These are phyloP conservation scores for Eristalis intricaria DNA, from an alignment of 2,888 invertebrate species.

Conservation along the genomic window DNA sequence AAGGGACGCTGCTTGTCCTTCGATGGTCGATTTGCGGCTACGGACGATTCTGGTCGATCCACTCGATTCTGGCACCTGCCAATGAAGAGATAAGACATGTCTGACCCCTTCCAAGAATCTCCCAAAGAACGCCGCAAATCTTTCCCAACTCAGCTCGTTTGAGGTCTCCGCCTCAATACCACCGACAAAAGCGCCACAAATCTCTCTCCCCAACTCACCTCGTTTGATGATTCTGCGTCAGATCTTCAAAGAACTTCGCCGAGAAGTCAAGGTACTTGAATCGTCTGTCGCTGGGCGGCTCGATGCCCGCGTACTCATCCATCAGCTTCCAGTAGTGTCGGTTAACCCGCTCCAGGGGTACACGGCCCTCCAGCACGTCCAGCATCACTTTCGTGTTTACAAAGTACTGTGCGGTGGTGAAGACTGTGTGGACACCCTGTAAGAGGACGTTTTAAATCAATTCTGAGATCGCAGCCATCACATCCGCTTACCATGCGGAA, in stretches of 20 bases:
- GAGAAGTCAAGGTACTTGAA: slow-evolving; percentile 87
- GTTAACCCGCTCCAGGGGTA: slow-evolving; percentile 84
- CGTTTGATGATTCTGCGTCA: slow-evolving; percentile 75
- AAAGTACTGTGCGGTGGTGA: slow-evolving; percentile 87
- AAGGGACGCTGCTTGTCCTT: too few species aligned
- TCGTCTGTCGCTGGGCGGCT: slow-evolving; percentile 84
- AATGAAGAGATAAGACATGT: too few species aligned
- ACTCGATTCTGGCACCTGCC: too few species aligned
- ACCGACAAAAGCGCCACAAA: neutral
- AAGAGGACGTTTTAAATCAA: slow-evolving; percentile 53
- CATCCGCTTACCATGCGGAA: slow-evolving; percentile 53
- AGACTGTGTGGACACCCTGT: slow-evolving; percentile 86
- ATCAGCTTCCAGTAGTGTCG: slow-evolving; percentile 85
- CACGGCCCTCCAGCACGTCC: slow-evolving; percentile 85
- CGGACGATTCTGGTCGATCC: too few species aligned
- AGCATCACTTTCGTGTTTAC: slow-evolving; percentile 88
- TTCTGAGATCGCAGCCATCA: neutral
- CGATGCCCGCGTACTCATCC: slow-evolving; percentile 84
- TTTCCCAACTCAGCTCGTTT: too few species aligned
- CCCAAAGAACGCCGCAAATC: too few species aligned
- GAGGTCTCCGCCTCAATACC: neutral
- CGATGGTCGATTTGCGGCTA: too few species aligned
- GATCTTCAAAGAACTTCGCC: slow-evolving; percentile 85
- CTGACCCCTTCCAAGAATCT: too few species aligned
- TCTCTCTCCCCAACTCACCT: slow-evolving; percentile 71